phyloP scores from a whole-genome alignment of 2,113 vertebrate genomes.

The Hiodon alosoides region DNA sequence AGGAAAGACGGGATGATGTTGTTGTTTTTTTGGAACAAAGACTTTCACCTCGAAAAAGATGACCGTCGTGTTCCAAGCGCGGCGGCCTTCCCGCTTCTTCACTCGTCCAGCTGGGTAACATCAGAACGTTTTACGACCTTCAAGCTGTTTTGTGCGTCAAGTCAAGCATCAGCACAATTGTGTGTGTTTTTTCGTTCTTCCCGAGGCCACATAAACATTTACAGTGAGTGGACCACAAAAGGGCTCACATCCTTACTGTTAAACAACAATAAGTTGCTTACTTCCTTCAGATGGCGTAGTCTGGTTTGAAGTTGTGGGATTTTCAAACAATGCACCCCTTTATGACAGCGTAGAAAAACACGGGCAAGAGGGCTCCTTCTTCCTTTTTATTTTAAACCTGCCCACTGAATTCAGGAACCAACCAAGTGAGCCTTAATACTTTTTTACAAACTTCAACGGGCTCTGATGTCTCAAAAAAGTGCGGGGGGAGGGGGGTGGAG shows the following conservation, averaged over 20 bases:
- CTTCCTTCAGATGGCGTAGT: neutral
- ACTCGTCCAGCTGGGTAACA: slow-evolving; percentile 13
- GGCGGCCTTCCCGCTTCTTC: neutral
- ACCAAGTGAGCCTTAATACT: too few species aligned
- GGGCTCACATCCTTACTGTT: neutral
- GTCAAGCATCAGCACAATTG: neutral
- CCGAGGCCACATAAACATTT: neutral
- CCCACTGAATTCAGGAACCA: too few species aligned
- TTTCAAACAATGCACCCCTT: neutral
- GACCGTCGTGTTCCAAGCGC: neutral
- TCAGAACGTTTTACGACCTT: neutral
- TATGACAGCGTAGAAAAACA: too few species aligned
- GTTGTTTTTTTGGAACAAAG: neutral
- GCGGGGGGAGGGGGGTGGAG: too few species aligned
- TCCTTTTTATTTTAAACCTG: too few species aligned
- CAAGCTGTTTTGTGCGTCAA: neutral
- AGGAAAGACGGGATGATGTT: too few species aligned
- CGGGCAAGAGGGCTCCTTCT: too few species aligned
- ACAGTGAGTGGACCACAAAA: neutral
- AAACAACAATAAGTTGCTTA: neutral
- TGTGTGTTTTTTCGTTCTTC: neutral
- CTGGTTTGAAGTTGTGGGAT: neutral
- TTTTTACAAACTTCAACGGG: too few species aligned
- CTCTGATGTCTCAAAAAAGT: too few species aligned
- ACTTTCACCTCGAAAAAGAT: neutral